Base-by-base conservation (phyloP, 92 coral and sea anemone species). In the Palythoa heliodiscus region DNA sequence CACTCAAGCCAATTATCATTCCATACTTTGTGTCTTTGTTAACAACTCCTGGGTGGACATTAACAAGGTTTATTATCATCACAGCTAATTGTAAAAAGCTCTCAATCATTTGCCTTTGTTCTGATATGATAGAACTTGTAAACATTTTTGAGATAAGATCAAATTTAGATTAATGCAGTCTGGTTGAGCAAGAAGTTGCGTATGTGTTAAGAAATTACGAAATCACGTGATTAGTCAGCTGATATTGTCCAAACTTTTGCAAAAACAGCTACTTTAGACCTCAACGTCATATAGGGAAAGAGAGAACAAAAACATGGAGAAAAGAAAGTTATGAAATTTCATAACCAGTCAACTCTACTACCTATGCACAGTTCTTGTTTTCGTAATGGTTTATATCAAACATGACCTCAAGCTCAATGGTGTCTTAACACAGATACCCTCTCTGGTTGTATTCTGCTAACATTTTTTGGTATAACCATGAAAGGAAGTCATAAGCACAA, bases 21-120 rank as follows among this genome's bases (percentile, higher is more conserved):
- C 92, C 92, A 81, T 89, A 86, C 78, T 86, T 82, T 38, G 92
- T 89, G 7, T 71, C 75, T 38, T 2, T 38, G 14, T 71, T 29
- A 0, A 71, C 75, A 35, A n/a, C 37, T 35, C 48, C 75, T 71
- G 75, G 40, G 29, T 29, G 37, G 11, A 71, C 52, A 39, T n/a
- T 11, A 71, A 38, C 17, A 7, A 71, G 37, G 23, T 22, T 71
- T 40, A 50, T 71, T 50, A 40, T 4, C 40, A 71, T 5, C 40
- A 71, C 23, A 39, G 16, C 50, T 39, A 71, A 9, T 9, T 71
- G 75, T 0, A 71, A 71, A 24, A 13, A 25, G 7, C n/a, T 3
- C 4, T 20, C 37, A 38, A n/a, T 20, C 50, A 71, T 71, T 71
- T 71, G 29, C 40, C 75, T 38, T 38, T 17, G 53, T 38, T 39